Conservation (phyloP, 2,888 invertebrate species). For the Pteria penguin region DNA sequence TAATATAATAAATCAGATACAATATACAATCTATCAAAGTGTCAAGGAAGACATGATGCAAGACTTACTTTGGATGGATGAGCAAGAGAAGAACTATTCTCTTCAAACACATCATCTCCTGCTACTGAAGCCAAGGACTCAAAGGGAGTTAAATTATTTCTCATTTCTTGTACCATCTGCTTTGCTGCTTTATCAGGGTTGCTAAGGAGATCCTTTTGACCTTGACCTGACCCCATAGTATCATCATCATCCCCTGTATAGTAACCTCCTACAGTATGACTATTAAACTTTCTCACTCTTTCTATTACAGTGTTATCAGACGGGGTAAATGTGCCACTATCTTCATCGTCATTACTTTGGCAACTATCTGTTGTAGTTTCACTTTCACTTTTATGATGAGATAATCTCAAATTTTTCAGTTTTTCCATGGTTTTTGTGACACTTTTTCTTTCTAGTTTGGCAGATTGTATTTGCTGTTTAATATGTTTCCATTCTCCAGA, state of each 20-base stretch:
- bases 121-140: too few species aligned
- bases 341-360: slow-evolving; percentile 17
- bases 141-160: slow-evolving; percentile 12
- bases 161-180: slow-evolving; percentile 23
- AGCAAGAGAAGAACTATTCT: too few species aligned
- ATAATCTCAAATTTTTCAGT: slow-evolving; percentile 15
- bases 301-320: slow-evolving; percentile 16
- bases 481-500: slow-evolving; percentile 25
- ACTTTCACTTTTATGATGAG: not conserved
- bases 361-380: not conserved
- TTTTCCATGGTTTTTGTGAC: slow-evolving; percentile 17
- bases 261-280: not conserved
- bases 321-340: slow-evolving; percentile 41
- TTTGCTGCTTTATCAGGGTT: slow-evolving; percentile 17
- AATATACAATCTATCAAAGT: too few species aligned
- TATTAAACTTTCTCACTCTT: not conserved
- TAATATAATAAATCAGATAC: too few species aligned
- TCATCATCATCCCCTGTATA: not conserved
- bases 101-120: too few species aligned
- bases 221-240: slow-evolving; percentile 7
- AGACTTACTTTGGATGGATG: too few species aligned
- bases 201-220: not conserved
- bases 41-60: too few species aligned
- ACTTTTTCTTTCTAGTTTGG: slow-evolving; percentile 2
- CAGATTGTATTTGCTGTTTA: slow-evolving; percentile 23